Evolutionary conservation across 2,113 vertebrate genomes (phyloP).

Genomic region (Cheilinus undulatus): DNA sequence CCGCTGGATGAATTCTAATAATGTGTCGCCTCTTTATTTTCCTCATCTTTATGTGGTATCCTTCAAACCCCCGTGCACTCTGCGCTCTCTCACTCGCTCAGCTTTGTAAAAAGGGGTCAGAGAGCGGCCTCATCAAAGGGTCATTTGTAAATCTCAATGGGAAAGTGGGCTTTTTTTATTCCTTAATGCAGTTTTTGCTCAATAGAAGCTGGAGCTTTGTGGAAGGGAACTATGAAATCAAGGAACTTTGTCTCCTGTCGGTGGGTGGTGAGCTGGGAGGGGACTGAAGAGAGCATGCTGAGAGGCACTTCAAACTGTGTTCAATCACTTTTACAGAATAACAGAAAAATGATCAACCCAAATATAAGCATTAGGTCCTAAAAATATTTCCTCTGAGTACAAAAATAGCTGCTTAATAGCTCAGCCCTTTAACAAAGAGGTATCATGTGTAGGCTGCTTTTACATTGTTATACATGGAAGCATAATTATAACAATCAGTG

Average conservation of each 20-base stretch:
- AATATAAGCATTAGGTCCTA: background rate
- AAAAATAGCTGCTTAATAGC: slow-evolving; percentile 24
- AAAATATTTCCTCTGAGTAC: slow-evolving; percentile 36
- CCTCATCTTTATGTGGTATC: slow-evolving; percentile 52
- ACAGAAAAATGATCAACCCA: slow-evolving; percentile 25
- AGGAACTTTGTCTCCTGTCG: slow-evolving; percentile 67
- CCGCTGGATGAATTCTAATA: slow-evolving; percentile 79
- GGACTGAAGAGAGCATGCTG: slow-evolving; percentile 51
- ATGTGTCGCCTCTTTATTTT: slow-evolving; percentile 55
- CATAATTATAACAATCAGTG: slow-evolving; percentile 21
- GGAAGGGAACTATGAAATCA: slow-evolving; percentile 64
- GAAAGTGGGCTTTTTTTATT: slow-evolving; percentile 40
- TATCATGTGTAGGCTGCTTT: slow-evolving; percentile 13
- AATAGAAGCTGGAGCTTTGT: slow-evolving; percentile 55
- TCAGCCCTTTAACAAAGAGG: background rate
- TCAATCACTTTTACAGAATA: slow-evolving; percentile 31
- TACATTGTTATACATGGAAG: background rate
- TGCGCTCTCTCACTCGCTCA: slow-evolving; percentile 40
- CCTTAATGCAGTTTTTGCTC: slow-evolving; percentile 55
- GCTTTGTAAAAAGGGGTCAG: slow-evolving; percentile 72
- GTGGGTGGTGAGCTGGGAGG: slow-evolving; percentile 28
- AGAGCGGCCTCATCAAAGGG: slow-evolving; percentile 74
- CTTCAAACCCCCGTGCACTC: slow-evolving; percentile 35
- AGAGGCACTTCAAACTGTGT: slow-evolving; percentile 47
- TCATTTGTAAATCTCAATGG: slow-evolving; percentile 69